These are phyloP conservation scores for Ophion ventricosus DNA, from an alignment of 2,888 invertebrate genomes.

Conservation along the genomic window DNA sequence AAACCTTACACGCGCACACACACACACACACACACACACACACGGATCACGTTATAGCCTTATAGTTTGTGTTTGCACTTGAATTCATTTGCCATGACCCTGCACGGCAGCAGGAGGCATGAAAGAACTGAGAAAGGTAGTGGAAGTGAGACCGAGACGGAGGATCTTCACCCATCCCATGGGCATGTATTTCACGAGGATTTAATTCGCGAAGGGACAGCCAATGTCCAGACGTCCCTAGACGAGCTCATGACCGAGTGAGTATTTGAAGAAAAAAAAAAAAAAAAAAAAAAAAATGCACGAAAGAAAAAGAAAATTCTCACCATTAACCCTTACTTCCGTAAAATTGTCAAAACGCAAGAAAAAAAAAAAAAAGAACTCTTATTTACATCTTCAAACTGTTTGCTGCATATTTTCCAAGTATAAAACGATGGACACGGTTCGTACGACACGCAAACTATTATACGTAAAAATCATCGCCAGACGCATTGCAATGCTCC, in stretches of 20 bases:
- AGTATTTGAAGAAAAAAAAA: slow-evolving; percentile 77
- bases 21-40: not conserved
- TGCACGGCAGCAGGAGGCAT: slow-evolving; percentile 81
- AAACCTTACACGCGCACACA: not conserved
- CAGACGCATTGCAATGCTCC: slow-evolving; percentile 25
- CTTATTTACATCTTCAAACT: slow-evolving; percentile 12
- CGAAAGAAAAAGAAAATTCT: not conserved
- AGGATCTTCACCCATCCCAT: slow-evolving; percentile 84
- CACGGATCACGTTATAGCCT: slow-evolving; percentile 59
- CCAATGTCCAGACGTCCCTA: slow-evolving; percentile 81
- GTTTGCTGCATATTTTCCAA: slow-evolving; percentile 53
- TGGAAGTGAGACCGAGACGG: slow-evolving; percentile 91
- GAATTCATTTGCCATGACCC: slow-evolving; percentile 76
- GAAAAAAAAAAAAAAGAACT: slow-evolving; percentile 22
- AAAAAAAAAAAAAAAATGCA: slow-evolving; percentile 20
- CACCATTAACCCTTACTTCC: slow-evolving; percentile 31
- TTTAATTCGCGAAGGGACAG: slow-evolving; percentile 79
- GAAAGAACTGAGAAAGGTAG: slow-evolving; percentile 85
- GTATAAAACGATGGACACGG: slow-evolving; percentile 68
- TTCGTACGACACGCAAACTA: slow-evolving; percentile 67
- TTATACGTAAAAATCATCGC: slow-evolving; percentile 39
- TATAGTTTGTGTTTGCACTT: slow-evolving; percentile 77
- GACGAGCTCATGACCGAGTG: slow-evolving; percentile 83
- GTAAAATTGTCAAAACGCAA: not conserved
- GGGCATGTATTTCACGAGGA: slow-evolving; percentile 80